Conservation (phyloP, 1,140 invertebrate genomes). For the Radopholus similis region DNA sequence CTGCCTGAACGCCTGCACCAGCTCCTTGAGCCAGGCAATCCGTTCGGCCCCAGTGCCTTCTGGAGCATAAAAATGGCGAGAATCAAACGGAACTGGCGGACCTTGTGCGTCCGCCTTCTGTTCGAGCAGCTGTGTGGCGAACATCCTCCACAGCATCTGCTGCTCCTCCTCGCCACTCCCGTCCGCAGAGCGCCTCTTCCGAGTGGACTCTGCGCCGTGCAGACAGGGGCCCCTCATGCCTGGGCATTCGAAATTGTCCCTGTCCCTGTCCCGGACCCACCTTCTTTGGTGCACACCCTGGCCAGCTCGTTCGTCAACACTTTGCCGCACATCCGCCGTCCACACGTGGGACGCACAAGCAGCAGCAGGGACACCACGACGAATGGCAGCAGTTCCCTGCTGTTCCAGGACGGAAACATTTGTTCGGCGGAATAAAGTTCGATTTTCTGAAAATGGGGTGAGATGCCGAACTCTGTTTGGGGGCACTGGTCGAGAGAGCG, state of each 20-base stretch:
- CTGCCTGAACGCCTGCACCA: background rate
- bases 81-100: background rate
- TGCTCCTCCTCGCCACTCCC: background rate
- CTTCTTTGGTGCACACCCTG: slow-evolving; percentile 12
- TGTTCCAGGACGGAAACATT: no score
- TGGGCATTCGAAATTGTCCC: background rate
- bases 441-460: no score
- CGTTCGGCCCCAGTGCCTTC: no score
- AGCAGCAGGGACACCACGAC: no score
- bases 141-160: no score
- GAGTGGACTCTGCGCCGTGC: background rate
- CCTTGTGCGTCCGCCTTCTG: no score
- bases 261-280: background rate
- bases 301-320: background rate
- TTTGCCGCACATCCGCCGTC: slow-evolving; percentile 8
- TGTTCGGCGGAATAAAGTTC: no score
- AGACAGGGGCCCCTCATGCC: slow-evolving; percentile 6
- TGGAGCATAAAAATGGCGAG: background rate
- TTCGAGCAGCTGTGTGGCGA: no score
- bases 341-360: no score
- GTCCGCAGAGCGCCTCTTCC: background rate
- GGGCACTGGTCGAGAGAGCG: no score
- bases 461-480: no score
- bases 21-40: background rate
- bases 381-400: no score